These are phyloP conservation scores for Spinus olivaceus DNA, from an alignment of 2,797 vertebrate genomes.

Conservation along the genomic window DNA sequence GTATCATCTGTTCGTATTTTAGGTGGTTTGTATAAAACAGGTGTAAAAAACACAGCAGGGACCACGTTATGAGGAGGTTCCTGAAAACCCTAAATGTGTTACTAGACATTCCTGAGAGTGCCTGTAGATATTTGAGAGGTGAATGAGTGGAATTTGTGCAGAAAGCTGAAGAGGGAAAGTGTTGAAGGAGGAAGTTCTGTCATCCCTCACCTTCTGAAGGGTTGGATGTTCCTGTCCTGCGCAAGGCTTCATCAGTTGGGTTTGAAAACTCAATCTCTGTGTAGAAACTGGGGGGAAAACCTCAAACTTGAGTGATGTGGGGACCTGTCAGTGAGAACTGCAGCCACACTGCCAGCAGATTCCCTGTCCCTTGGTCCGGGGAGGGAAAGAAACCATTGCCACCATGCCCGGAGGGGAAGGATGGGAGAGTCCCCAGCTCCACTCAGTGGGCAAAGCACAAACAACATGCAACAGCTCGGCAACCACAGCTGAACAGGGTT, in stretches of 20 bases:
- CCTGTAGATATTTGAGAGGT: neutral
- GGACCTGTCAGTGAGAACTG: neutral
- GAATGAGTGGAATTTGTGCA: neutral
- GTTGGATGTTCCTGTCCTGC: accelerated
- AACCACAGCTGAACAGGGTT: accelerated
- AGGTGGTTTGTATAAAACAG: neutral
- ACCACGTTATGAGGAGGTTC: neutral
- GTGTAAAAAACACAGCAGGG: neutral
- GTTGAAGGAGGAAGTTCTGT: neutral
- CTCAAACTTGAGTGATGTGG: accelerated
- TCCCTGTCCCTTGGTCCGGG: neutral
- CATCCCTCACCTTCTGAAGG: neutral
- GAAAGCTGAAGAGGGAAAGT: neutral
- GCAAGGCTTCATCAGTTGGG: accelerated
- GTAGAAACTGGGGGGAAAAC: neutral
- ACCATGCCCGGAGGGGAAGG: neutral
- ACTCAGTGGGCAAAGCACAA: constrained; percentile 58
- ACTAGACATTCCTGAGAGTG: neutral
- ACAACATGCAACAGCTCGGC: neutral
- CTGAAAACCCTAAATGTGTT: neutral
- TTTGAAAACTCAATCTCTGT: neutral
- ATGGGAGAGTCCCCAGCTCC: constrained; percentile 25
- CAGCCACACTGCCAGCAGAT: neutral
- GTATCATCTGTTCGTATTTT: neutral
- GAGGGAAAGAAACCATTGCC: neutral